A percentile compares a stretch with the other conserved stretches of the same genome.
Conservation (phyloP, 2,797 vertebrate genomes). For the Tangara arthus region DNA sequence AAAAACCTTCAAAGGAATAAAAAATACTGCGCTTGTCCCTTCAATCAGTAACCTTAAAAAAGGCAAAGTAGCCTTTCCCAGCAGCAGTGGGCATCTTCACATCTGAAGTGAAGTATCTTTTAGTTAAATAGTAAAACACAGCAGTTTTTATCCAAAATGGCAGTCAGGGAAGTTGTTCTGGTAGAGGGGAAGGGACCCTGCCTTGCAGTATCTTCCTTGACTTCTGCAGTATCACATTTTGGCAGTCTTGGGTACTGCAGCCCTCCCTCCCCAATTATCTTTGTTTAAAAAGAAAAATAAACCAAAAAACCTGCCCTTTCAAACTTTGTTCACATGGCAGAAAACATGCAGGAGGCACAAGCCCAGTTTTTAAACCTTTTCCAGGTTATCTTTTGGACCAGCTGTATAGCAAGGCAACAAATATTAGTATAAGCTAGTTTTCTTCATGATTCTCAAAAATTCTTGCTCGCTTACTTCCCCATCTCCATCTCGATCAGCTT, state of each 20-base stretch:
- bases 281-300: background rate
- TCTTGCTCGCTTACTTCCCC: constrained; percentile 93
- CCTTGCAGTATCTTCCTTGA: background rate
- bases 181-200: background rate
- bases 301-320: background rate
- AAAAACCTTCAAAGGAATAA: constrained; percentile 18
- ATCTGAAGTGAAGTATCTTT: background rate
- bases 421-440: constrained; percentile 86
- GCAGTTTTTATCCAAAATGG: background rate
- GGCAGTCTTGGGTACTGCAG: background rate
- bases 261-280: background rate
- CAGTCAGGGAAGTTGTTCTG: background rate
- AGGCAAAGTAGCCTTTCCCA: background rate
- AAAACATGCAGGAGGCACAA: background rate
- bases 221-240: background rate
- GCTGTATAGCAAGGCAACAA: background rate
- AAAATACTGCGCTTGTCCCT: background rate
- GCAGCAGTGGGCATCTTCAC: background rate
- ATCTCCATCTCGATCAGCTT: constrained; percentile 92
- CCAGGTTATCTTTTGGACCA: constrained; percentile 20
- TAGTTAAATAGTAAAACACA: background rate
- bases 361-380: constrained; percentile 24
- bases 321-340: background rate
- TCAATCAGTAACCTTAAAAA: background rate
- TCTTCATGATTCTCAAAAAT: constrained; percentile 95